Evolutionary conservation across 2,888 invertebrate genomes (phyloP).

Genomic region (Notocelia uddmanniana): DNA sequence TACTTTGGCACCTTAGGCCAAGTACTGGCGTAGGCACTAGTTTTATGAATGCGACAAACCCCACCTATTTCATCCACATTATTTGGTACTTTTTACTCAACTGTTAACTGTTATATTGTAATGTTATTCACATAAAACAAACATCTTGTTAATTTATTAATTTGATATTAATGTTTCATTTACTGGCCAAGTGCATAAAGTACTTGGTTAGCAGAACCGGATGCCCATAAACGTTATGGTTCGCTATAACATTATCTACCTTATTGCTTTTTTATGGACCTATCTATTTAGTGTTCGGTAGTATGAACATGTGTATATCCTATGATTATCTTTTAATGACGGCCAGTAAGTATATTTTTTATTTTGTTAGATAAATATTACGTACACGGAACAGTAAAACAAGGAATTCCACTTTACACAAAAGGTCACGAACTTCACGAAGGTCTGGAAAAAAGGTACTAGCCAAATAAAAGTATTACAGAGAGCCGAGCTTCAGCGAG

Average conservation of each 20-base stretch:
- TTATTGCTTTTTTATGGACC: constrained; percentile 33
- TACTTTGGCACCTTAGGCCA: too few relatives aligned
- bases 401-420: background rate
- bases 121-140: background rate
- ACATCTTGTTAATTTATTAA: background rate
- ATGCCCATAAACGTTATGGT: constrained; percentile 30
- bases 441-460: too few relatives aligned
- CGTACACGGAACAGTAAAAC: background rate
- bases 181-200: constrained; percentile 18
- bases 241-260: constrained; percentile 12
- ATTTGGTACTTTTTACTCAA: too few relatives aligned
- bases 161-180: constrained; percentile 11
- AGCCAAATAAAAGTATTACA: too few relatives aligned
- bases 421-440: background rate
- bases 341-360: background rate
- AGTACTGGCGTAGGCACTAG: too few relatives aligned
- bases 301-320: background rate
- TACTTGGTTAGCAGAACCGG: constrained; percentile 26
- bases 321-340: background rate
- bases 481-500: too few relatives aligned
- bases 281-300: constrained; percentile 15
- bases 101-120: too few relatives aligned
- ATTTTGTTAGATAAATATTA: background rate
- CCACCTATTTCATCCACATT: too few relatives aligned
- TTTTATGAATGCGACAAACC: too few relatives aligned